Evolutionary conservation across 1,140 invertebrate species (phyloP), one percentile per base, ranked within the genome.

Genomic region (Sitobion miscanthi): DNA sequence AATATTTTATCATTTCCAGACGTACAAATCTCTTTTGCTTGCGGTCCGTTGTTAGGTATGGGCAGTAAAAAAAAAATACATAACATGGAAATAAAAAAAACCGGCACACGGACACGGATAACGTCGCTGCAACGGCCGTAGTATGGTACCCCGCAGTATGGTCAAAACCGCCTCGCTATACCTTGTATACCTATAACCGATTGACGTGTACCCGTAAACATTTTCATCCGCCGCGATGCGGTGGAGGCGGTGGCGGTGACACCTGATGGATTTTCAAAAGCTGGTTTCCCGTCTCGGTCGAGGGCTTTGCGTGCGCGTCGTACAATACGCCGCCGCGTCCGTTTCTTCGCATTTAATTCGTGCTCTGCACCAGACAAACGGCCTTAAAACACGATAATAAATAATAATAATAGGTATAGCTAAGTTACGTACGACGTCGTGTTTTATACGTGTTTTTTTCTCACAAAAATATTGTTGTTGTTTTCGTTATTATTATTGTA

Each of bases 201-300:
- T 85, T 85, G 42, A 85, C 38, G 83, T 77, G 11, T 77, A 77
- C 62, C 62, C 14, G 30, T 85, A 45, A 45, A 85, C 23, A 25
- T 85, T 85, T 85, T 85, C 38, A 85, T 85, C 42, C 9, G 8
- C 45, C 83, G 83, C 7, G 77, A 7, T n/a, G n/a, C 14, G 6
- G n/a, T 21, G 30, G 83, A 8, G 38, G 42, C 23, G 23, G 42
- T 8, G 23, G 38, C 14, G 25, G 25, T 86, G 85, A 87, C 85
- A 87, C 85, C 85, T 87, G 85, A 87, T 87, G 85, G 42, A 87
- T 87, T 87, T 87, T 47, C 45, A n/a, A 87, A 87, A 87, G 45
- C 23, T 47, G 45, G 20, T 87, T 87, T 87, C 30, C 85, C 30
- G 45, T 87, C 30, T 87, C 30, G 25, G 35, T 42, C 35, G 35